phyloP scores from a whole-genome alignment of 2,797 vertebrate genomes.

The Acanthopagrus latus region DNA sequence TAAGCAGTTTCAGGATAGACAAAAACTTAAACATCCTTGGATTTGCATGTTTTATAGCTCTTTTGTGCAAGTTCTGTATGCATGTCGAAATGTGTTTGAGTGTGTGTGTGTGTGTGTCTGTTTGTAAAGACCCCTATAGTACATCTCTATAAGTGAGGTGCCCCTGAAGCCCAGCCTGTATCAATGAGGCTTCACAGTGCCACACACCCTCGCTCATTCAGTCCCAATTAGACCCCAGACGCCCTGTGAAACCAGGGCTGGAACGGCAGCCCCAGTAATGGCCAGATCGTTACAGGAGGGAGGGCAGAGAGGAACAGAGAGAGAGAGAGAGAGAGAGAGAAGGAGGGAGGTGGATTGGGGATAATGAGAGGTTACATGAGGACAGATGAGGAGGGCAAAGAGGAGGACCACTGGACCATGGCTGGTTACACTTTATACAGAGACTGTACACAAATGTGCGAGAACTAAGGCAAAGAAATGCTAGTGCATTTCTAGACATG shows the following conservation, averaged over 20 bases:
- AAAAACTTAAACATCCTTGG: neutral
- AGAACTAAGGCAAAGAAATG: neutral
- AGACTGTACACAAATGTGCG: slow-evolving; percentile 13
- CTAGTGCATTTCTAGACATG: slow-evolving; percentile 3
- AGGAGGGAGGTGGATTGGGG: slow-evolving; percentile 40
- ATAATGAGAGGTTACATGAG: slow-evolving; percentile 69
- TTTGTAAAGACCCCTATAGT: slow-evolving; percentile 13
- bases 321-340: neutral
- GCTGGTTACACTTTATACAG: slow-evolving; percentile 53
- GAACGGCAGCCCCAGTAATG: slow-evolving; percentile 61
- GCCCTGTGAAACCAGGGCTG: slow-evolving; percentile 60
- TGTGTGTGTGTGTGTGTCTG: neutral
- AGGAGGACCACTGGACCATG: slow-evolving; percentile 8
- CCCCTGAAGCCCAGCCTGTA: slow-evolving; percentile 19
- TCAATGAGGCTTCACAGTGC: slow-evolving; percentile 50
- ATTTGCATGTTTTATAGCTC: neutral
- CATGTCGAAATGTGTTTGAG: neutral
- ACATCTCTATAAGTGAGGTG: slow-evolving; percentile 18
- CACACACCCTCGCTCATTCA: slow-evolving; percentile 55
- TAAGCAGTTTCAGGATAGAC: neutral
- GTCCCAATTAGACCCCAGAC: slow-evolving; percentile 70
- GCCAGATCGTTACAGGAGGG: slow-evolving; percentile 58
- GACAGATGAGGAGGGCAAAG: slow-evolving; percentile 35
- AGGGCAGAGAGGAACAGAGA: slow-evolving; percentile 40
- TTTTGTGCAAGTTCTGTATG: neutral